phyloP scores from a whole-genome alignment of 2,888 invertebrate genomes.

The Andrena fulva region DNA sequence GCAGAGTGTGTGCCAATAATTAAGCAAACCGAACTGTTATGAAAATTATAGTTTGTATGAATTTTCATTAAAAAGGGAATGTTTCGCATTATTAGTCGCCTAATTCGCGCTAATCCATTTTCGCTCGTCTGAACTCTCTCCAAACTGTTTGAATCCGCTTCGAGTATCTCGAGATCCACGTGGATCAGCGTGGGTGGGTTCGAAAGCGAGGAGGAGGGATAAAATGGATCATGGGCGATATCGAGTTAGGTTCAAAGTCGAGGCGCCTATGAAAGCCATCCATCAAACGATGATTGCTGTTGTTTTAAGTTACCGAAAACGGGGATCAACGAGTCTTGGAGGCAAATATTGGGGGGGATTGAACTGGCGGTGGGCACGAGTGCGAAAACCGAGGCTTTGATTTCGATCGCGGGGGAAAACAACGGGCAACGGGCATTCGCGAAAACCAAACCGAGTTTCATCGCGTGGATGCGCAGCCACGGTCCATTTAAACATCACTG shows the following conservation, averaged over 20 bases:
- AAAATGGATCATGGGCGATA: slow-evolving; percentile 28
- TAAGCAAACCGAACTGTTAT: background rate
- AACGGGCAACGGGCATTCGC: slow-evolving; percentile 37
- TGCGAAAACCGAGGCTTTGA: slow-evolving; percentile 39
- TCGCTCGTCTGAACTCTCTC: background rate
- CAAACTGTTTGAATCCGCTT: slow-evolving; percentile 28
- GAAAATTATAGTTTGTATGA: background rate
- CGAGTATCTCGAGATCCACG: slow-evolving; percentile 25
- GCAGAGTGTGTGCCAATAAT: background rate
- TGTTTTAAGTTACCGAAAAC: slow-evolving; percentile 36
- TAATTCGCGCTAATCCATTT: slow-evolving; percentile 38
- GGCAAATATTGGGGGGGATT: slow-evolving; percentile 31
- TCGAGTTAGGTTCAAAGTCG: slow-evolving; percentile 31
- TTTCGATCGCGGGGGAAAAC: slow-evolving; percentile 47
- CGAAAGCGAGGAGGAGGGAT: slow-evolving; percentile 27
- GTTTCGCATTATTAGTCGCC: slow-evolving; percentile 23
- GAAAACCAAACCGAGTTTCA: slow-evolving; percentile 62
- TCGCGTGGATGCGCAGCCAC: slow-evolving; percentile 59
- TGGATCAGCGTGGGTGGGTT: slow-evolving; percentile 43
- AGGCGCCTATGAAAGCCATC: slow-evolving; percentile 9
- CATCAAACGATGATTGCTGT: slow-evolving; percentile 49
- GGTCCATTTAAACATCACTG: slow-evolving; percentile 64
- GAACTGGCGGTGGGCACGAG: slow-evolving; percentile 11
- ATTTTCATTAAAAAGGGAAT: slow-evolving; percentile 22
- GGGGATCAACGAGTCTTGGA: slow-evolving; percentile 36